Conservation (phyloP, 2,888 invertebrate genomes). For the Spisula solida region DNA sequence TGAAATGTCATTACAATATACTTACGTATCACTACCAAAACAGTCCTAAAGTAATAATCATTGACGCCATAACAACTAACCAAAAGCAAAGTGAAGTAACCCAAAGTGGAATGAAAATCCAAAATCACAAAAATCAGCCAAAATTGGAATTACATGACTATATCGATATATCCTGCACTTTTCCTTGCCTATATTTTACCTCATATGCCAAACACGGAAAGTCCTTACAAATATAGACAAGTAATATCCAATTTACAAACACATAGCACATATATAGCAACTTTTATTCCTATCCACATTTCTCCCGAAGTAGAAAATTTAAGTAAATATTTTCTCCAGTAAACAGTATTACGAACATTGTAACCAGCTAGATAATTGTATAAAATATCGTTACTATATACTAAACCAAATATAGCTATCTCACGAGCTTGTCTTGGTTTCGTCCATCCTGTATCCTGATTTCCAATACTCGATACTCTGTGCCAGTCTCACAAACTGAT, state of each 20-base stretch:
- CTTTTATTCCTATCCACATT: slow-evolving; percentile 25
- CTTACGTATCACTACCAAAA: slow-evolving; percentile 2
- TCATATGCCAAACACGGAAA: background rate
- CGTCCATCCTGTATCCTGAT: slow-evolving; percentile 18
- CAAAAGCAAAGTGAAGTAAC: background rate
- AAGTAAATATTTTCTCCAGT: slow-evolving; percentile 23
- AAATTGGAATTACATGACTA: background rate
- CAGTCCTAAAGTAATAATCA: background rate
- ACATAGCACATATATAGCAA: background rate
- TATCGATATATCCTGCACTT: no score
- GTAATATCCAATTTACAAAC: background rate
- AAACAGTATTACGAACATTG: slow-evolving; percentile 36
- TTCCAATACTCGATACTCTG: slow-evolving; percentile 56
- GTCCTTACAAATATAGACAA: background rate
- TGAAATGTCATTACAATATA: background rate
- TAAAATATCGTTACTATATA: slow-evolving; percentile 49
- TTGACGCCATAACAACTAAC: background rate
- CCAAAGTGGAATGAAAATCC: slow-evolving; percentile 4
- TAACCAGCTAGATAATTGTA: slow-evolving; percentile 31
- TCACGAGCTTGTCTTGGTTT: slow-evolving; percentile 7
- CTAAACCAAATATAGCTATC: slow-evolving; percentile 53
- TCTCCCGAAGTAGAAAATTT: background rate
- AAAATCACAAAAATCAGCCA: background rate
- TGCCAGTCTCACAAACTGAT: slow-evolving; percentile 43
- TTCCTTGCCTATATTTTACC: background rate